Conservation (phyloP, 2,113 vertebrate species). For the Oreochromis tanganicae region DNA sequence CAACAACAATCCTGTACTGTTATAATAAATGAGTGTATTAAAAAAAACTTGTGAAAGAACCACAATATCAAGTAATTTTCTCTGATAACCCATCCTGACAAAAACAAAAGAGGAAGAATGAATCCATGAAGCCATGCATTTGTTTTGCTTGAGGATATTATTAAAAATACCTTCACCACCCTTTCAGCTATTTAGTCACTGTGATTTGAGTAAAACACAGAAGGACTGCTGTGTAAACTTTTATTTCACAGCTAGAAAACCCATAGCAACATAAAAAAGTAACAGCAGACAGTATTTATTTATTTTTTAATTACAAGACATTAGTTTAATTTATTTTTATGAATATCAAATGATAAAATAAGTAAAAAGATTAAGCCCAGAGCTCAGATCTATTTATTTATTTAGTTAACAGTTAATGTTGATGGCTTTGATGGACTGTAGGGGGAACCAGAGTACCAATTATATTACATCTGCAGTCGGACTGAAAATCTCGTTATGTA, state of each 20-base stretch:
- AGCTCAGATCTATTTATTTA: too few relatives aligned
- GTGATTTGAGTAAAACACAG: not conserved
- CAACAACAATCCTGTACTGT: not conserved
- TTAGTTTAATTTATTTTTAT: not conserved
- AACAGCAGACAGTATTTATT: not conserved
- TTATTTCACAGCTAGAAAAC: not conserved
- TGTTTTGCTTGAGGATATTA: not conserved
- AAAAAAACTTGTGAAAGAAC: not conserved
- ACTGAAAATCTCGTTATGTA: not conserved
- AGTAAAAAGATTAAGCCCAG: not conserved
- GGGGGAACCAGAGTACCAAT: not conserved
- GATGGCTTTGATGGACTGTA: not conserved
- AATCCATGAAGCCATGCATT: rapidly evolving
- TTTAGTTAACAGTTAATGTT: too few relatives aligned
- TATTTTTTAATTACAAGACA: not conserved
- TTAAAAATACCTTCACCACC: not conserved
- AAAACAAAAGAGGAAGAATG: not conserved
- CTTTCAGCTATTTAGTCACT: not conserved
- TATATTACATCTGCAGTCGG: not conserved
- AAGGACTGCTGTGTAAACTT: not conserved
- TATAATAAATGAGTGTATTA: not conserved
- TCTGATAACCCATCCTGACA: rapidly evolving
- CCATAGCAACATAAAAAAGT: not conserved
- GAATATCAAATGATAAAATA: not conserved
- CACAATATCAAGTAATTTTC: not conserved